Conservation (phyloP, 2,113 vertebrate species). For the Eubucco bourcierii region DNA sequence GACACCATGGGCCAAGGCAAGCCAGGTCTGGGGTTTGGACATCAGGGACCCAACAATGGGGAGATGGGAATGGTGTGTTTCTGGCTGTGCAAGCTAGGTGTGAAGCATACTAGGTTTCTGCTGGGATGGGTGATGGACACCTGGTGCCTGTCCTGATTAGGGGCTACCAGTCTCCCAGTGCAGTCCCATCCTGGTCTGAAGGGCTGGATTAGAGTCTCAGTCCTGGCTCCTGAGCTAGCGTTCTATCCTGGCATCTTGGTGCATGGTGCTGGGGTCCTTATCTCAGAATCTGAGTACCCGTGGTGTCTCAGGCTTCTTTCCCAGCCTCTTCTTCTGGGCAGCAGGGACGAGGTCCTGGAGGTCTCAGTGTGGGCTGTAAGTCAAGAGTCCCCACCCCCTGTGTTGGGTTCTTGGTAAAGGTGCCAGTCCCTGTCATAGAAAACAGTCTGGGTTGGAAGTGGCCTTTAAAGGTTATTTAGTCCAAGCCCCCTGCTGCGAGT, state of each 20-base stretch:
- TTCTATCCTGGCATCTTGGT: not conserved
- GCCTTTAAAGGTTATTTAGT: not conserved
- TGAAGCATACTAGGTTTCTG: not conserved
- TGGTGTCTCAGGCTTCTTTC: too few relatives aligned
- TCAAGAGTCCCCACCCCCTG: not conserved
- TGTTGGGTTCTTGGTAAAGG: not conserved
- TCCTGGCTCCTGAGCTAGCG: not conserved
- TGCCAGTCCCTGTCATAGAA: not conserved
- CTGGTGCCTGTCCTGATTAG: not conserved
- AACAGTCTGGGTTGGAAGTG: not conserved
- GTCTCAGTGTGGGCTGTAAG: not conserved
- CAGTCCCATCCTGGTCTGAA: not conserved
- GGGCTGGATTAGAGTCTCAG: not conserved
- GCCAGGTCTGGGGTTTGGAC: not conserved
- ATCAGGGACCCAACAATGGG: accelerated
- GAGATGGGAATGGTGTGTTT: accelerated
- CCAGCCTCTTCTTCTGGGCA: not conserved
- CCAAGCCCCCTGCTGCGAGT: not conserved
- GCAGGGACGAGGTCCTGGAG: not conserved
- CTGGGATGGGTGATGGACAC: accelerated
- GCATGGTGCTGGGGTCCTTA: not conserved
- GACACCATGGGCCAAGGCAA: accelerated
- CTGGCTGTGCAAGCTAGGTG: accelerated
- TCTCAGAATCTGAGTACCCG: too few relatives aligned
- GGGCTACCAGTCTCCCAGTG: not conserved